Evolutionary conservation across 2,888 invertebrate species (phyloP).

Genomic region (Cryptus armator): DNA sequence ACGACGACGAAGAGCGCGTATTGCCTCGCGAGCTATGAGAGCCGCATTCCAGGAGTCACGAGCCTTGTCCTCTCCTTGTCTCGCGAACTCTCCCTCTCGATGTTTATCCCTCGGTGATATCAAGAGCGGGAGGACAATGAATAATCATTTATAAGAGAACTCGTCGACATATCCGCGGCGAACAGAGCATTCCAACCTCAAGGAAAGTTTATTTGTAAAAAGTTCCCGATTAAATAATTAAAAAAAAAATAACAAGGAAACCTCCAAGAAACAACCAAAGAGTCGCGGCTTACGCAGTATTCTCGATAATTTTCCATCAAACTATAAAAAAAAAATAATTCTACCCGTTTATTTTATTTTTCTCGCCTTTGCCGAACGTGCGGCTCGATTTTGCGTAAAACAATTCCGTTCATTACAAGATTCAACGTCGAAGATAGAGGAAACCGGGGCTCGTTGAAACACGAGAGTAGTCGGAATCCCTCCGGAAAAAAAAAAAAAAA

Average conservation of each 20-base stretch:
- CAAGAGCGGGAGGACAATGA: slow-evolving; percentile 48
- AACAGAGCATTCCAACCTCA: slow-evolving; percentile 12
- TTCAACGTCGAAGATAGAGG: too few relatives aligned
- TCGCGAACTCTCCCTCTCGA: slow-evolving; percentile 48
- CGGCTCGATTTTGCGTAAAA: not conserved
- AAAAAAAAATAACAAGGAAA: not conserved
- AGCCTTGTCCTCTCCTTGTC: slow-evolving; percentile 53
- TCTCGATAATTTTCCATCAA: not conserved
- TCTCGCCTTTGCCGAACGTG: not conserved
- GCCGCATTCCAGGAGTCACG: slow-evolving; percentile 71
- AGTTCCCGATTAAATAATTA: not conserved
- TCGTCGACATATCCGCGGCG: not conserved
- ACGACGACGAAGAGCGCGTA: slow-evolving; percentile 56
- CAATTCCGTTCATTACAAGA: too few relatives aligned
- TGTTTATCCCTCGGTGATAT: slow-evolving; percentile 39
- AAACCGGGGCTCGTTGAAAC: not conserved
- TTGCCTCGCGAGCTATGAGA: slow-evolving; percentile 58
- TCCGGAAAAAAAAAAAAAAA: too few relatives aligned
- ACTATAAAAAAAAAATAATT: too few relatives aligned
- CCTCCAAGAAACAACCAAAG: not conserved
- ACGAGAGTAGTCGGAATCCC: not conserved
- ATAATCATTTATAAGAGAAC: slow-evolving; percentile 36
- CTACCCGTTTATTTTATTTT: not conserved
- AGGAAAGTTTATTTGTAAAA: not conserved
- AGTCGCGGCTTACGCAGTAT: too few relatives aligned